Conservation (phyloP, 2,113 vertebrate genomes). For the Oplegnathus fasciatus region DNA sequence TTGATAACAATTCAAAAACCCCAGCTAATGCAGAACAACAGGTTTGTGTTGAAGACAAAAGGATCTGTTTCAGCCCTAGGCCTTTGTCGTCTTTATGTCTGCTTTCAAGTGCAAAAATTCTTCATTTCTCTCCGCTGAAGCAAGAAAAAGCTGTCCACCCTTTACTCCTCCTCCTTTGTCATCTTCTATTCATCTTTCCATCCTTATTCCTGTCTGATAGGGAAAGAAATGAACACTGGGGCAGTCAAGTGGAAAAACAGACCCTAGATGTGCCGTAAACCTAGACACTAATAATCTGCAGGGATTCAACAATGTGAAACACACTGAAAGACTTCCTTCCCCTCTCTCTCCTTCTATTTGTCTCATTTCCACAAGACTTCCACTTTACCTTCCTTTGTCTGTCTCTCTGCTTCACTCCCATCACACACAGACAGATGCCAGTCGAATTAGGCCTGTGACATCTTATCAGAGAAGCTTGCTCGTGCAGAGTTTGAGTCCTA, state of each 20-base stretch:
- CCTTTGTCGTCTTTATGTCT: constrained; percentile 51
- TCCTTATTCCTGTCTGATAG: constrained; percentile 67
- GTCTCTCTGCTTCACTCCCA: constrained; percentile 1
- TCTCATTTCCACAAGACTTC: constrained; percentile 59
- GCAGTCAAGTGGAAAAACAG: constrained; percentile 71
- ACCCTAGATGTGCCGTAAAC: constrained; percentile 53
- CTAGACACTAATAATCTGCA: constrained; percentile 64
- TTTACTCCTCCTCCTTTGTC: constrained; percentile 72
- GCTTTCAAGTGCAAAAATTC: constrained; percentile 71
- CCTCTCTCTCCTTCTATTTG: constrained; percentile 36
- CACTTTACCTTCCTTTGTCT: constrained; percentile 43
- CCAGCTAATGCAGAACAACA: constrained; percentile 35
- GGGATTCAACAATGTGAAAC: constrained; percentile 50
- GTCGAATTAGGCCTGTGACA: constrained; percentile 16
- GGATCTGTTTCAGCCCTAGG: constrained; percentile 42
- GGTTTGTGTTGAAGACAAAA: constrained; percentile 59
- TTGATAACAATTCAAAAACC: constrained; percentile 21
- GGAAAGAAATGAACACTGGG: constrained; percentile 61
- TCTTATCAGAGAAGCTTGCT: constrained; percentile 18
- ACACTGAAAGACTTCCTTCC: constrained; percentile 35
- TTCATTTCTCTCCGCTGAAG: constrained; percentile 74
- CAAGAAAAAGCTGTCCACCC: constrained; percentile 71
- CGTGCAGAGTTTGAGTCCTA: constrained; percentile 1
- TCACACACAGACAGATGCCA: constrained; percentile 18
- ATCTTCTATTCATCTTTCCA: constrained; percentile 59